Evolutionary conservation across 1,140 invertebrate species (phyloP), one percentile per base, ranked within the genome.

Genomic region (Scaptomyza pallida): DNA sequence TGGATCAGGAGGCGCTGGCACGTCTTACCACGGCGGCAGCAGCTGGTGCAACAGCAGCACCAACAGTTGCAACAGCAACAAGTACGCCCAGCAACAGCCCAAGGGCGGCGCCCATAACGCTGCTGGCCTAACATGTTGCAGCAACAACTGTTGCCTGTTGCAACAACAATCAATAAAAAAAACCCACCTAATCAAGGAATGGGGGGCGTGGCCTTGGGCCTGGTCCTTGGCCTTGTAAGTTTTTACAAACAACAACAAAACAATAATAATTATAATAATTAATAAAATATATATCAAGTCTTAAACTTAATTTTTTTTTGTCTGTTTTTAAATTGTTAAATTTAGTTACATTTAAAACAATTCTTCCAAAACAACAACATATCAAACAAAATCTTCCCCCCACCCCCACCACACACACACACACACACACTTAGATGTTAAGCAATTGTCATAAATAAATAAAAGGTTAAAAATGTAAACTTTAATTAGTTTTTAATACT

Each of bases 1-100:
- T 88, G 47, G 82, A 86, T 63, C 78, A 78, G 65, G 82, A 86
- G 54, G 75, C 74, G 23, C 57, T 86, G 57, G 73, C 69, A 51
- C 61, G 62, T 37, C 48, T 62, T 1, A 62, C 63, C n/a, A n/a
- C 44, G 3, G 56, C 70, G 15, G 40, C 63, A 23, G 37, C 51
- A 9, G 55, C 41, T 9, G 47, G n/a, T n/a, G n/a, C n/a, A n/a
- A n/a, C 43, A 12, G 13, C 73, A 1, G 43, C 50, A 23, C 6
- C 13, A 47, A 44, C 59, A 21, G 50, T 48, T 26, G 40, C 41
- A 12, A 43, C 50, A 9, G 10, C 57, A 21, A 52, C 37, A 8
- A 33, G 48, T 47, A 51, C 60, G 54, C 41, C 40, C 10, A 9
- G 12, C 44, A 57, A n/a, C 30, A 68, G 65, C 16, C 19, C 52